phyloP scores from a whole-genome alignment of 1,140 invertebrate genomes.

The Leguminivora glycinivorella region DNA sequence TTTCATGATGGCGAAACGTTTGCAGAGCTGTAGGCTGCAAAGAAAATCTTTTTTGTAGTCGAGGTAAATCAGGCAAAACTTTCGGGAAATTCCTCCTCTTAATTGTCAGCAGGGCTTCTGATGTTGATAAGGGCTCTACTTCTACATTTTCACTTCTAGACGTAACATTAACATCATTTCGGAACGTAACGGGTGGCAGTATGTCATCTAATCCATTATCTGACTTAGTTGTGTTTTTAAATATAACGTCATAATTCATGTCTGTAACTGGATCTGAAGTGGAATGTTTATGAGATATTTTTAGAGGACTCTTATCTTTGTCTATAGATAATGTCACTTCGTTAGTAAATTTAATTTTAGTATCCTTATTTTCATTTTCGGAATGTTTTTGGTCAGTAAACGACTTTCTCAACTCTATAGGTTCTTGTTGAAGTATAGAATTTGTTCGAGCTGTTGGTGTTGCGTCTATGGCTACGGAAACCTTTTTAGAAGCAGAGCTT shows the following conservation, averaged over 20 bases:
- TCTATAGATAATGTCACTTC: constrained; percentile 72
- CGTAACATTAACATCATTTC: constrained; percentile 87
- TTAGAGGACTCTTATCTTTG: constrained; percentile 64
- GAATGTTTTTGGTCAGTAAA: constrained; percentile 70
- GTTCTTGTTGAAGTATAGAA: constrained; percentile 86
- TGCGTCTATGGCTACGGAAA: constrained; percentile 87
- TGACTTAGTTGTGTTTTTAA: constrained; percentile 57
- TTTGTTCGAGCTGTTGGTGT: constrained; percentile 85
- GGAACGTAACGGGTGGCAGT: constrained; percentile 75
- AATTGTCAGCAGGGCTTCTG: constrained; percentile 86
- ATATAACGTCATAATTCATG: constrained; percentile 71
- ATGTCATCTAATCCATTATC: constrained; percentile 67
- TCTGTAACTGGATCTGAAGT: constrained; percentile 84
- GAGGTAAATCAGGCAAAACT: constrained; percentile 87
- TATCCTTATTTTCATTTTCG: constrained; percentile 43
- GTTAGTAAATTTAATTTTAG: constrained; percentile 72
- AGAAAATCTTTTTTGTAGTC: constrained; percentile 78
- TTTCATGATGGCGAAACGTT: constrained; percentile 59
- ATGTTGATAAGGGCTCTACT: constrained; percentile 78
- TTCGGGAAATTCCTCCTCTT: constrained; percentile 89
- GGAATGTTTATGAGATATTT: constrained; percentile 85
- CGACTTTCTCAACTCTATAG: constrained; percentile 85
- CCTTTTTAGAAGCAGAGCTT: constrained; percentile 81
- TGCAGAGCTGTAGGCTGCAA: constrained; percentile 75
- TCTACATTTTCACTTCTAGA: constrained; percentile 76